Conservation (phyloP, 2,113 vertebrate species). For the Geococcyx californianus region DNA sequence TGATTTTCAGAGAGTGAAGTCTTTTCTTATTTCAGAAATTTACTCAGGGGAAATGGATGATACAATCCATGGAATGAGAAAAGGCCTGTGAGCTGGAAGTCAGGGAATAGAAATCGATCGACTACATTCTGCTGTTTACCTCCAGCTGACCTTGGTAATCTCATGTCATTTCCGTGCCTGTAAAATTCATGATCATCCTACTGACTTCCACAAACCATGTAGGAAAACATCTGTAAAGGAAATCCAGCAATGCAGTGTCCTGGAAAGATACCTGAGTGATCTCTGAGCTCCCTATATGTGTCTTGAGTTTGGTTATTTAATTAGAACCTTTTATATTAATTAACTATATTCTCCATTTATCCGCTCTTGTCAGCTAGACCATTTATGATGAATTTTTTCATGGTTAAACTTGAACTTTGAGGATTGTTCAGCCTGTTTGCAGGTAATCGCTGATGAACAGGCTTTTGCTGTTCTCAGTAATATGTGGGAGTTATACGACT, state of each 20-base stretch:
- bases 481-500: neutral
- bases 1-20: neutral
- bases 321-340: neutral
- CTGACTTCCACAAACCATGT: neutral
- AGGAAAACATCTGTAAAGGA: conserved; percentile 22
- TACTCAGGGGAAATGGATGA: neutral
- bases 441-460: neutral
- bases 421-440: neutral
- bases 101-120: neutral
- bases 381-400: neutral
- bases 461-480: neutral
- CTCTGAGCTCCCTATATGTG: neutral
- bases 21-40: neutral
- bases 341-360: neutral
- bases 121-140: neutral
- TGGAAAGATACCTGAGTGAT: neutral
- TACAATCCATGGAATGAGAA: neutral
- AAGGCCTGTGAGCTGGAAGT: neutral
- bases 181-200: neutral
- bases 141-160: neutral
- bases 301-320: neutral
- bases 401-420: neutral
- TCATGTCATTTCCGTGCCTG: neutral
- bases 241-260: neutral
- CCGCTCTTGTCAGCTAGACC: neutral